phyloP scores from a whole-genome alignment of 2,113 vertebrate genomes.

The Aegotheles bennettii region DNA sequence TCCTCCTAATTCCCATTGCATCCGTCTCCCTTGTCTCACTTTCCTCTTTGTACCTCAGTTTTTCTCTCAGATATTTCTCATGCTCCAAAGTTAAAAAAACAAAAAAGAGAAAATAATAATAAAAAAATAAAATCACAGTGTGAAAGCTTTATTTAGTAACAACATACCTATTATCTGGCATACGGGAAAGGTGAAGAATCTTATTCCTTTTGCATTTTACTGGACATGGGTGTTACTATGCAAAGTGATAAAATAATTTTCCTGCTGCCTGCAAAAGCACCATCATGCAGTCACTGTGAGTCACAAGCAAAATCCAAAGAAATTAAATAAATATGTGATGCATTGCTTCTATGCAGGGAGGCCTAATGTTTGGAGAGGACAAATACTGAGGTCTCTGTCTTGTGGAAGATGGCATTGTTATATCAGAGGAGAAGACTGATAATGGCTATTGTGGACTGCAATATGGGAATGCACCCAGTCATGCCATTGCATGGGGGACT shows the following conservation, averaged over 20 bases:
- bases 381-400: not conserved
- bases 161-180: not conserved
- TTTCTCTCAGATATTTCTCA: not conserved
- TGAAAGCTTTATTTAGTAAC: not conserved
- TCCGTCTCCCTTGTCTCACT: not conserved
- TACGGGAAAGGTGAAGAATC: not conserved
- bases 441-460: not conserved
- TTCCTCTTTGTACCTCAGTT: not conserved
- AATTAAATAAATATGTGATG: not conserved
- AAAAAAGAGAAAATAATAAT: not conserved
- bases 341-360: not conserved
- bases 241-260: not conserved
- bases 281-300: not conserved
- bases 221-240: not conserved
- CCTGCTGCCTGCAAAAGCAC: conserved; percentile 12
- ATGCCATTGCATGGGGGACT: not conserved
- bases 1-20: not conserved
- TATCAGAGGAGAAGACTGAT: not conserved
- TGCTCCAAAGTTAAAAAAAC: not conserved
- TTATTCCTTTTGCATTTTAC: not conserved
- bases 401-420: not conserved
- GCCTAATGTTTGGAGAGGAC: not conserved
- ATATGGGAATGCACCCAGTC: not conserved
- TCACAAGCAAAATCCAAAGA: not conserved
- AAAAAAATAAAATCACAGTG: no score